Conservation (phyloP, 1,140 invertebrate species). For the Cydia amplana region DNA sequence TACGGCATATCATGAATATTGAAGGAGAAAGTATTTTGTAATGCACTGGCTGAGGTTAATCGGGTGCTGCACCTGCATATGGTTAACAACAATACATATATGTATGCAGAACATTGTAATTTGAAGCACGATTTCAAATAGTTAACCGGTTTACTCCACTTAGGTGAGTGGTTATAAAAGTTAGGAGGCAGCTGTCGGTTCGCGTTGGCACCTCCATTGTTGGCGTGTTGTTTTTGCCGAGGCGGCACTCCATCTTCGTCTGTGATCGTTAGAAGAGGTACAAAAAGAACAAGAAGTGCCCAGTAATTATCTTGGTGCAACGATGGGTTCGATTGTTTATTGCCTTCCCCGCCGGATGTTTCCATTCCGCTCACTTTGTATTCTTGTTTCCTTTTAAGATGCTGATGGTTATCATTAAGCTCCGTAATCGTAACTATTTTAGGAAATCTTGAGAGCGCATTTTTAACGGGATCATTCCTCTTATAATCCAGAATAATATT, state of each 20-base stretch:
- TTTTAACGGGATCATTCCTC: neutral
- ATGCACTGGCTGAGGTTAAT: conserved; percentile 35
- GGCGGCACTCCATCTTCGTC: conserved; percentile 41
- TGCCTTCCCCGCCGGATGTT: conserved; percentile 66
- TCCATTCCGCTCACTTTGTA: conserved; percentile 57
- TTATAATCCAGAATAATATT: too few relatives aligned
- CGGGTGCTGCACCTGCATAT: conserved; percentile 33
- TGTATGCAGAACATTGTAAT: conserved; percentile 6
- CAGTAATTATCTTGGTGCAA: conserved; percentile 56
- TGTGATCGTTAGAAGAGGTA: conserved; percentile 34
- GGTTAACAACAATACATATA: conserved; percentile 34
- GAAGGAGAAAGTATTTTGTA: conserved; percentile 44
- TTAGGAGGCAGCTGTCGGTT: conserved; percentile 7
- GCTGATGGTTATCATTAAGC: conserved; percentile 36
- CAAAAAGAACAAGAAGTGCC: conserved; percentile 47
- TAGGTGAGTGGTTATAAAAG: conserved; percentile 5
- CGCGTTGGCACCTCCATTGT: conserved; percentile 35
- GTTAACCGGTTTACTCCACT: neutral
- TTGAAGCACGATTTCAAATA: conserved; percentile 21
- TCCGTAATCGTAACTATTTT: conserved; percentile 28
- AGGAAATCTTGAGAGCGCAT: neutral
- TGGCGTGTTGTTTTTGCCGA: conserved; percentile 40
- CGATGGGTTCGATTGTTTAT: conserved; percentile 68
- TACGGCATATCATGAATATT: conserved; percentile 54
- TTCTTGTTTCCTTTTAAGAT: conserved; percentile 40